Evolutionary conservation across 2,888 invertebrate species (phyloP).

Genomic region (Dolomedes plantarius): DNA sequence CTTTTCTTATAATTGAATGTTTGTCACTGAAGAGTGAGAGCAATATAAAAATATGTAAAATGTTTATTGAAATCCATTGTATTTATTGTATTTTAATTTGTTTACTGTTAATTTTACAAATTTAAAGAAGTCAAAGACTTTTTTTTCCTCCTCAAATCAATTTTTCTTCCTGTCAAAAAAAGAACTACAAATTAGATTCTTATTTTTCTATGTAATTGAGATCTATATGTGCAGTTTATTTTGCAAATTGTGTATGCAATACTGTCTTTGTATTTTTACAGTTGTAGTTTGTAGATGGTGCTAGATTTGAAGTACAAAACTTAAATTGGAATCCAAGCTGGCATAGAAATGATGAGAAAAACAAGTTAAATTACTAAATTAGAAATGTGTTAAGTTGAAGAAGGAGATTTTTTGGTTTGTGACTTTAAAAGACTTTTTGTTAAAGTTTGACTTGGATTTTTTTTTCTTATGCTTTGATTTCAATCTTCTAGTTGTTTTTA

Average conservation of each 20-base stretch:
- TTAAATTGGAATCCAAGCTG: background rate
- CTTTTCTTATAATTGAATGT: too few relatives aligned
- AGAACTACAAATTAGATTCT: background rate
- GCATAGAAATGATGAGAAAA: conserved; percentile 1
- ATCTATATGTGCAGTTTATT: background rate
- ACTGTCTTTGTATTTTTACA: conserved; percentile 6
- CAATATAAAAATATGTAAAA: too few relatives aligned
- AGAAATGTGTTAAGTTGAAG: conserved; percentile 5
- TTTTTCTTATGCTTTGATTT: background rate
- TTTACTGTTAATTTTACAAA: too few relatives aligned
- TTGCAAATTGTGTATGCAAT: background rate
- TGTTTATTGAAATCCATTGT: too few relatives aligned
- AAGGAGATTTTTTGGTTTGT: conserved; percentile 12
- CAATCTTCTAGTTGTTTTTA: background rate
- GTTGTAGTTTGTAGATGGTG: conserved; percentile 9
- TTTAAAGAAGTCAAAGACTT: too few relatives aligned
- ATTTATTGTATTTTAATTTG: too few relatives aligned
- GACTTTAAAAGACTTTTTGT: background rate
- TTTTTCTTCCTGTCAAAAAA: too few relatives aligned
- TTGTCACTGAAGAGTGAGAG: too few relatives aligned
- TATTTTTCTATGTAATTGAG: background rate
- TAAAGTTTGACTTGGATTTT: background rate
- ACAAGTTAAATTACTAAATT: background rate
- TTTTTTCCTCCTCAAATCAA: too few relatives aligned
- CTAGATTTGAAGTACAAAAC: background rate